A percentile compares a stretch with the other conserved stretches of the same genome.
phyloP scores from a whole-genome alignment of 2,888 invertebrate genomes.

The Boloria euphrosyne region DNA sequence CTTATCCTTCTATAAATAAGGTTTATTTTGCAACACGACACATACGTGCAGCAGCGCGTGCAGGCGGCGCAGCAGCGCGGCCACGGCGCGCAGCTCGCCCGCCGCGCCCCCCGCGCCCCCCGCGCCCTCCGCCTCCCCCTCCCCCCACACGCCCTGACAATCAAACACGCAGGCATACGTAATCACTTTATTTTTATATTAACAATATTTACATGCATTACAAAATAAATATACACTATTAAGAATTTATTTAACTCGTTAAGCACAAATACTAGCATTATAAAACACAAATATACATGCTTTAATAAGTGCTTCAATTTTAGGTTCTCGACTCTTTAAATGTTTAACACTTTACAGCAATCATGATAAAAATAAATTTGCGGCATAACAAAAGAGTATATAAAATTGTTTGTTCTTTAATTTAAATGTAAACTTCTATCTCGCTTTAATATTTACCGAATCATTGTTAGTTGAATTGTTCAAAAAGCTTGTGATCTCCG shows the following conservation, averaged over 20 bases:
- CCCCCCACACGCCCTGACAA: conserved; percentile 57
- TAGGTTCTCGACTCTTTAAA: too few species aligned
- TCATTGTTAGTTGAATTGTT: conserved; percentile 67
- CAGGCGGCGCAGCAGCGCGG: conserved; percentile 58
- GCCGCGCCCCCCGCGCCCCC: conserved; percentile 49
- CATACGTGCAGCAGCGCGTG: conserved; percentile 61
- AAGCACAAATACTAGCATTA: too few species aligned
- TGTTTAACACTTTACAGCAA: too few species aligned
- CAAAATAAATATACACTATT: too few species aligned
- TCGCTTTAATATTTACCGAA: conserved; percentile 58
- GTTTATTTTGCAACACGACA: conserved; percentile 19
- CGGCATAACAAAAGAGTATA: neutral
- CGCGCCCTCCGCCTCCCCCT: conserved; percentile 51
- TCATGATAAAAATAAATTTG: too few species aligned
- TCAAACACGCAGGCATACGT: conserved; percentile 24
- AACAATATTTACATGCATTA: too few species aligned
- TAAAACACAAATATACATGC: too few species aligned
- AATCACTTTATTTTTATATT: too few species aligned
- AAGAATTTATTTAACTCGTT: too few species aligned
- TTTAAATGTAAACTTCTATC: neutral
- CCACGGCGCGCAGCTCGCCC: conserved; percentile 62
- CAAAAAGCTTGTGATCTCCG: conserved; percentile 68
- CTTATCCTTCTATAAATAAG: too few species aligned
- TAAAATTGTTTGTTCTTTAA: neutral
- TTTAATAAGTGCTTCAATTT: too few species aligned